A percentile compares a stretch with the other conserved stretches of the same genome.
Conservation (phyloP, 2,888 invertebrate species). For the Margaritifera margaritifera region DNA sequence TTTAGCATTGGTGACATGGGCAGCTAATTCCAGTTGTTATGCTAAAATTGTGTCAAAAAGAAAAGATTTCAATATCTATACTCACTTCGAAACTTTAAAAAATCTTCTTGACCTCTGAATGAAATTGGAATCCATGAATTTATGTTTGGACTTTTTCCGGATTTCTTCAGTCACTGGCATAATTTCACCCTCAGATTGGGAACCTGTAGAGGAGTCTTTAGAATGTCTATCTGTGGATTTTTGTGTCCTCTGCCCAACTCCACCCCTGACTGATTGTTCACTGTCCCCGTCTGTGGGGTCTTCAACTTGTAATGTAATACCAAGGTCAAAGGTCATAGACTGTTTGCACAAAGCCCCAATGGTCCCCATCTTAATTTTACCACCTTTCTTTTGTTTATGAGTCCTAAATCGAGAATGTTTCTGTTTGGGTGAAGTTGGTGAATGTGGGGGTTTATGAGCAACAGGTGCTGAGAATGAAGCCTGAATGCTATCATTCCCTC, state of each 20-base stretch:
- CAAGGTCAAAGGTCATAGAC: slow-evolving; percentile 66
- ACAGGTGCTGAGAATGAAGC: slow-evolving; percentile 17
- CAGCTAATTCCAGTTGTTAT: no score
- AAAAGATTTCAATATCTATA: slow-evolving; percentile 14
- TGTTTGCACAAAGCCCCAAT: slow-evolving; percentile 68
- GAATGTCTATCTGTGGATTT: slow-evolving; percentile 42
- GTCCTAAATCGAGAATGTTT: slow-evolving; percentile 28
- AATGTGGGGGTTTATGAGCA: slow-evolving; percentile 28
- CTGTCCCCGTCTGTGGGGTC: slow-evolving; percentile 22
- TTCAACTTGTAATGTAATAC: slow-evolving; percentile 51
- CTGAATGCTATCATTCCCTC: slow-evolving; percentile 3
- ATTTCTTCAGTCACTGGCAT: slow-evolving; percentile 32
- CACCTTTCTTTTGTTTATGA: slow-evolving; percentile 45
- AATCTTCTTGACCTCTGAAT: slow-evolving; percentile 68
- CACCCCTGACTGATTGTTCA: slow-evolving; percentile 21
- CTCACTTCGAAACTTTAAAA: slow-evolving; percentile 72
- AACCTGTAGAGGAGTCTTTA: slow-evolving; percentile 44
- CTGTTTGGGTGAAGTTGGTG: slow-evolving; percentile 19
- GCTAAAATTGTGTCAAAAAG: no score
- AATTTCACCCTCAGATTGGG: slow-evolving; percentile 51
- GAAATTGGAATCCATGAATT: slow-evolving; percentile 64
- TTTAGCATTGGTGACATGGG: no score
- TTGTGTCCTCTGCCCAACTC: slow-evolving; percentile 33
- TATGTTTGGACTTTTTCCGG: slow-evolving; percentile 52
- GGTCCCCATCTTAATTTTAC: slow-evolving; percentile 61